Evolutionary conservation across 2,797 vertebrate species (phyloP).

Genomic region (Gambusia yucatana): DNA sequence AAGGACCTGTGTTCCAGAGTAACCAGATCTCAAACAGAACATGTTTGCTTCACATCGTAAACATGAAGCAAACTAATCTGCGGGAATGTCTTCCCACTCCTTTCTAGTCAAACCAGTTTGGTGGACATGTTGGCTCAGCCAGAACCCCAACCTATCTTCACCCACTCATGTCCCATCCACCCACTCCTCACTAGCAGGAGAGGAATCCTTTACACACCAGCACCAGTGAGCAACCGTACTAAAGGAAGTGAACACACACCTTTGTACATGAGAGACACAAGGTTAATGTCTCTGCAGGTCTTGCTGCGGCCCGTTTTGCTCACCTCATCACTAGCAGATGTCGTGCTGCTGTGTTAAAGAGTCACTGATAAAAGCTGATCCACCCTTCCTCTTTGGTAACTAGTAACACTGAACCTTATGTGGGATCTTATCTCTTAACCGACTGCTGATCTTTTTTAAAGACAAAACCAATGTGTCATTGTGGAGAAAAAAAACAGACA

Average conservation of each 20-base stretch:
- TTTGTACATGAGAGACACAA: neutral
- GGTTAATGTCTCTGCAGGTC: constrained; percentile 1
- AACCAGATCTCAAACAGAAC: neutral
- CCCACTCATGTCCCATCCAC: constrained; percentile 5
- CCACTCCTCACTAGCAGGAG: neutral
- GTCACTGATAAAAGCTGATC: constrained; percentile 6
- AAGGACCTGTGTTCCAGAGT: neutral
- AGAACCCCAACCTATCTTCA: constrained; percentile 14
- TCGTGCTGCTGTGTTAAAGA: constrained; percentile 18
- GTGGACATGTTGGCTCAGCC: constrained; percentile 9
- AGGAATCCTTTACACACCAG: neutral
- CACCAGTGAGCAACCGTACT: neutral
- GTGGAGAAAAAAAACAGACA: neutral
- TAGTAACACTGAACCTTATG: neutral
- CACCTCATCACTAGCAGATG: neutral
- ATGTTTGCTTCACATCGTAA: neutral
- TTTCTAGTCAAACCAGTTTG: constrained; percentile 31
- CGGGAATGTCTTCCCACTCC: constrained; percentile 11
- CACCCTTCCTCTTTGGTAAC: constrained; percentile 5
- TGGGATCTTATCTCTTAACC: constrained; percentile 2
- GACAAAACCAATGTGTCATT: neutral
- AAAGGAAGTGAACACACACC: neutral
- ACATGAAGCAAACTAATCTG: constrained; percentile 6
- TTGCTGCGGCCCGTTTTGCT: constrained; percentile 1
- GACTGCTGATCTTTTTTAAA: constrained; percentile 11